Conservation (phyloP, 2,113 vertebrate genomes). For the Hippocampus mohnikei region DNA sequence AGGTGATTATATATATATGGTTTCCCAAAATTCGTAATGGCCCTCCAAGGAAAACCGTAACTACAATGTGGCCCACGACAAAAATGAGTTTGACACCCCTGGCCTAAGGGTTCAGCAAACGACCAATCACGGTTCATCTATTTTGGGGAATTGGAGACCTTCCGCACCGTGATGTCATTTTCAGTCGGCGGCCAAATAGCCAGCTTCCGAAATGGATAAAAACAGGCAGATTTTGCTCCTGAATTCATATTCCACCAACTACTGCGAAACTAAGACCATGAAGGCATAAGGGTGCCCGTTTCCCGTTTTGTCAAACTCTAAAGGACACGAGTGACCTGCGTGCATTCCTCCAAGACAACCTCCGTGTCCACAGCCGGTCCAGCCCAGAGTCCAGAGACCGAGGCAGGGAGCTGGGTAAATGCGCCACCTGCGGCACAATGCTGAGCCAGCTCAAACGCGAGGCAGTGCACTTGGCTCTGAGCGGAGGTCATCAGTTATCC, state of each 20-base stretch:
- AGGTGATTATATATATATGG: too few relatives aligned
- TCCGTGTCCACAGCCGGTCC: conserved; percentile 78
- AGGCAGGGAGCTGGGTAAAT: conserved; percentile 84
- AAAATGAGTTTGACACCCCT: too few relatives aligned
- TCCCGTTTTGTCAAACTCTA: background rate
- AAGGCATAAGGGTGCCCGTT: background rate
- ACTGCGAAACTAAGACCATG: background rate
- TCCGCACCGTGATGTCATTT: too few relatives aligned
- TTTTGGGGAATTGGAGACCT: too few relatives aligned
- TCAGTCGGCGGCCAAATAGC: too few relatives aligned
- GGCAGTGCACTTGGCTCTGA: conserved; percentile 87
- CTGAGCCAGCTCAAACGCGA: conserved; percentile 91
- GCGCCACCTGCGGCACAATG: conserved; percentile 84
- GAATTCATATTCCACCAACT: background rate
- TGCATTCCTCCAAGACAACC: conserved; percentile 82
- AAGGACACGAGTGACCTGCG: conserved; percentile 57
- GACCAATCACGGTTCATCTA: too few relatives aligned
- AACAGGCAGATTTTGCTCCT: too few relatives aligned
- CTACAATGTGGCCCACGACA: too few relatives aligned
- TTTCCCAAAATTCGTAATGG: too few relatives aligned
- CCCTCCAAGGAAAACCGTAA: too few relatives aligned
- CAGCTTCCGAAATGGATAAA: too few relatives aligned
- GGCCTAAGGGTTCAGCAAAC: too few relatives aligned
- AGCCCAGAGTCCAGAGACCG: conserved; percentile 81
- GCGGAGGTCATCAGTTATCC: conserved; percentile 61